Base-by-base conservation (phyloP, 2,113 vertebrate genomes). In the Blennius ocellaris region DNA sequence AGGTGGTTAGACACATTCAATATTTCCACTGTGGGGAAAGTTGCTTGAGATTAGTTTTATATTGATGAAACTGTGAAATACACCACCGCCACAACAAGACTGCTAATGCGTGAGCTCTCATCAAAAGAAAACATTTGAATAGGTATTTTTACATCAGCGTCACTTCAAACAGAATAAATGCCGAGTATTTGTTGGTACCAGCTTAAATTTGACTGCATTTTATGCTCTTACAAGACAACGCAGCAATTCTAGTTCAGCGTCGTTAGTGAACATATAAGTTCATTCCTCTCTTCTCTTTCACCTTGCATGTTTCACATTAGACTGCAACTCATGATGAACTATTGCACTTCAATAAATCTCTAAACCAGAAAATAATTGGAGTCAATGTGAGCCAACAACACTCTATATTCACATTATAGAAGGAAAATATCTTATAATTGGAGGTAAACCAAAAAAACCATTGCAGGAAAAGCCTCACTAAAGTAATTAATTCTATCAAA, bases 401-500 rank as follows among this genome's bases (percentile, higher is more conserved):
- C 37, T 38, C 40, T 61, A 52, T 16, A 55, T 67, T 81, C 73
- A 55, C 17, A 65, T 52, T 68, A 70, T 36, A 49, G 10, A 54
- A 38, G n/a, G 53, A 40, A 65, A 82, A 75, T 11, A 36, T 11
- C 36, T 45, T 39, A n/a, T 15, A 44, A 63, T 53, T 68, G 1
- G 17, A 73, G 53, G 40, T 9, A 10, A 17, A 57, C 70, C 0
- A 41, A 17, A 54, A 72, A 63, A 21, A 2, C n/a, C 14, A 57
- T 52, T 7, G 17, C 65, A 61, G n/a, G 17, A 77, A 77, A 61
- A 16, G 47, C 15, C 5, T 79, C 65, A 16, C 39, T 66, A 10
- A 52, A 69, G 41, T 68, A 78, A 73, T 78, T 80, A 48, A 63
- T 76, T 84, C 39, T 62, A 77, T 86, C 56, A 77, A 70, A 76